Evolutionary conservation across 2,797 vertebrate genomes (phyloP).

Genomic region (Pogonophryne albipinna): DNA sequence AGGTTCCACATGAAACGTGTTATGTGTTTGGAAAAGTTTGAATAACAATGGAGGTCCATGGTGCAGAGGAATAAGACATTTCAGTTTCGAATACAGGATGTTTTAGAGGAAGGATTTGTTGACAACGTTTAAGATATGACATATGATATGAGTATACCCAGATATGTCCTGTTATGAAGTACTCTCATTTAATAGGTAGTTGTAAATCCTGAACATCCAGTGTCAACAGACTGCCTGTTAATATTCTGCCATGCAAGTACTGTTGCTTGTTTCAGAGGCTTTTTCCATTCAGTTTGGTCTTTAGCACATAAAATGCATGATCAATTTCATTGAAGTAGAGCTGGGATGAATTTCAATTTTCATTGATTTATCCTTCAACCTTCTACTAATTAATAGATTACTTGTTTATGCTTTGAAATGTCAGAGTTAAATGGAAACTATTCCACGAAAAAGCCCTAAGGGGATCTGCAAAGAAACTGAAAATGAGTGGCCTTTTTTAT

Average conservation of each 20-base stretch:
- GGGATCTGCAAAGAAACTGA: not conserved
- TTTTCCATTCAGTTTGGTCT: not conserved
- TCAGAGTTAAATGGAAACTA: slow-evolving; percentile 5
- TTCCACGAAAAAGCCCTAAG: not conserved
- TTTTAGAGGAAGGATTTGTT: not conserved
- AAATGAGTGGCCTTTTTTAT: not conserved
- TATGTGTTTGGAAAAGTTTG: not conserved
- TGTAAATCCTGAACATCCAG: not conserved
- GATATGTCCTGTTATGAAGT: not conserved
- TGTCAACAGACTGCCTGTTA: not conserved
- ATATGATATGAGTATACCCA: not conserved
- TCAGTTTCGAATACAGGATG: too few species aligned
- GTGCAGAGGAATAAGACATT: not conserved
- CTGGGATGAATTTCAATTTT: not conserved
- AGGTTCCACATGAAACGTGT: too few species aligned
- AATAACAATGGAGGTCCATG: not conserved
- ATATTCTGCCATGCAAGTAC: not conserved
- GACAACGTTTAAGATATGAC: not conserved
- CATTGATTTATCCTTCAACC: not conserved
- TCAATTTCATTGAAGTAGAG: not conserved
- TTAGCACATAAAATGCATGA: not conserved
- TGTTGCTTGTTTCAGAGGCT: not conserved
- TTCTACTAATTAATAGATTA: not conserved
- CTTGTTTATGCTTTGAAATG: not conserved
- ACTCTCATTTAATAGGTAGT: not conserved